Base-by-base conservation (phyloP, 2,797 vertebrate genomes). In the Spondyliosoma cantharus region DNA sequence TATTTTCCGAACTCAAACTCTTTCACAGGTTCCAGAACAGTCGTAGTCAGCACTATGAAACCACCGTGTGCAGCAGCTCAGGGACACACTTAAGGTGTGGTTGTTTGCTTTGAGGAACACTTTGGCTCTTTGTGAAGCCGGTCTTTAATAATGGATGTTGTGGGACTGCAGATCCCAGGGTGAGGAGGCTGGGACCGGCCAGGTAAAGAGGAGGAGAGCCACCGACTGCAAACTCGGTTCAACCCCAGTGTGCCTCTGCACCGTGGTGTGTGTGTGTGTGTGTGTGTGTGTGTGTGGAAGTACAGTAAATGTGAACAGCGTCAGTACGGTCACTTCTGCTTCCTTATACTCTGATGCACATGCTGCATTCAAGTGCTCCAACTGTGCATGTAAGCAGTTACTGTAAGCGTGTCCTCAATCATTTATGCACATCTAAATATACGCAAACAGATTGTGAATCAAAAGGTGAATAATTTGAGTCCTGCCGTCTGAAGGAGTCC, bases 111-210 rank as follows among this genome's bases (percentile, higher is more conserved):
- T 76, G 60, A 81, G 85, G 73, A 87, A 92, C 76, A 69, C 89
- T 89, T 85, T 73, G 82, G 87, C 90, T 92, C 86, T 91, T 92
- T 89, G 89, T 89, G 89, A 90, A 86, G 90, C 83, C 67, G 85
- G 50, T 90, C 90, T 94, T 93, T 92, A 95, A 95, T 95, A 94
- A 95, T 95, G 91, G 86, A 95, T 94, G 93, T 27, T 60, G 71
- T 87, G 93, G 92, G 91, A 95, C 92, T 94, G 94, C 94, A 79
- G 92, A 92, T 90, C 93, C 86, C 90, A 74, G 89, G 84, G 89
- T 69, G 81, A 90, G 83, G 60, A 87, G 81, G 81, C 85, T 52
- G 82, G 78, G 84, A 86, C 90, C 66, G 77, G 82, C 43, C 89
- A 90, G 92, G 89, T 86, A 72, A 88, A 83, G 20, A 80, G 86